phyloP scores from a whole-genome alignment of 2,113 vertebrate genomes.

The Esox niger region DNA sequence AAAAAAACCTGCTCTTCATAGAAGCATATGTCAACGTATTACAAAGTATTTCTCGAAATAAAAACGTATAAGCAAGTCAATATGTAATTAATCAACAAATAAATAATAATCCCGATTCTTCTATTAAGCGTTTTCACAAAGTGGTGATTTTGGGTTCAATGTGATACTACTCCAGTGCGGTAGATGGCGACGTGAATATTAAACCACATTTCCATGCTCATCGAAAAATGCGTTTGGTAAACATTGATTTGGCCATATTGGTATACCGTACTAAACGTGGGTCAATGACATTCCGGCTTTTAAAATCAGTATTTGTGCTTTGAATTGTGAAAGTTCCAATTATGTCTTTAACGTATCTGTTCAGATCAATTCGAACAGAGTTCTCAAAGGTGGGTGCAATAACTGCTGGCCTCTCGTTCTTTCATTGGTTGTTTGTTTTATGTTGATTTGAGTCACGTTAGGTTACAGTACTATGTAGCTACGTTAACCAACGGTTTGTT shows the following conservation, averaged over 20 bases:
- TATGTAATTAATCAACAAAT: too few species aligned
- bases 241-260: background rate
- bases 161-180: constrained; percentile 15
- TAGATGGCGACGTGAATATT: constrained; percentile 15
- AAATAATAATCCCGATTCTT: too few species aligned
- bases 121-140: too few species aligned
- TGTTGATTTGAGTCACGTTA: background rate
- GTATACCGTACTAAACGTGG: constrained; percentile 16
- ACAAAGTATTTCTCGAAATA: too few species aligned
- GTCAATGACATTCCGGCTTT: constrained; percentile 46
- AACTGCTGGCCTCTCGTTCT: background rate
- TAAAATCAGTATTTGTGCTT: background rate
- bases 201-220: background rate
- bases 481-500: too few species aligned
- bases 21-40: too few species aligned
- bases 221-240: background rate
- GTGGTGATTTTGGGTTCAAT: background rate
- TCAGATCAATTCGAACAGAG: constrained; percentile 36
- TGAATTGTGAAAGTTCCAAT: background rate
- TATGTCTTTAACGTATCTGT: constrained; percentile 52
- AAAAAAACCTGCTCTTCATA: too few species aligned
- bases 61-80: too few species aligned
- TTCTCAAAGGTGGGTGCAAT: constrained; percentile 41
- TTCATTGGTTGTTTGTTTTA: too few species aligned
- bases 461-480: too few species aligned